Conservation (phyloP, 2,113 vertebrate genomes). For the Raja brachyura region DNA sequence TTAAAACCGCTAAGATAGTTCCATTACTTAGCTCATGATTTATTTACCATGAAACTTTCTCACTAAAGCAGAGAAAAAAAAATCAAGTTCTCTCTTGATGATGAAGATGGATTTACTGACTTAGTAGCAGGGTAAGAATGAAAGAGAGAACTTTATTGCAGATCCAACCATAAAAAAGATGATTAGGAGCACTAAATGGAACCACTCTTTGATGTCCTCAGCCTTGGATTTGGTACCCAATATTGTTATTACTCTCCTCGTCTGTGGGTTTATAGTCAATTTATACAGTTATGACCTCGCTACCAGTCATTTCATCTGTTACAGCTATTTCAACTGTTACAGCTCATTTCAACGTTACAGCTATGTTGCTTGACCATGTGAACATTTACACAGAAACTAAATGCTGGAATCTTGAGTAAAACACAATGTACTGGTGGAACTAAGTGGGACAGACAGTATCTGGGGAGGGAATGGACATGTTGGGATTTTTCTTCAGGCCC, state of each 20-base stretch:
- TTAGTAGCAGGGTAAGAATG: background rate
- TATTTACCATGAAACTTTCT: background rate
- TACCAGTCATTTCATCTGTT: background rate
- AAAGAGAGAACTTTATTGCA: background rate
- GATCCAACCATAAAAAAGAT: background rate
- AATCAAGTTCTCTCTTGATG: background rate
- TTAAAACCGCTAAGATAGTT: background rate
- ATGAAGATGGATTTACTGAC: background rate
- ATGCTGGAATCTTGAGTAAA: too few species aligned
- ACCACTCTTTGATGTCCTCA: background rate
- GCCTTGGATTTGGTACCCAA: background rate
- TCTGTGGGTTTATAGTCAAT: background rate
- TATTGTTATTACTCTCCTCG: background rate
- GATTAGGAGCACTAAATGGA: background rate
- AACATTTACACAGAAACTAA: background rate
- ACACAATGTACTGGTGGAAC: too few species aligned
- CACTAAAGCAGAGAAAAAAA: background rate
- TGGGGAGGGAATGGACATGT: too few species aligned
- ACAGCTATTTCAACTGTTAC: too few species aligned
- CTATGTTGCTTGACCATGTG: too few species aligned
- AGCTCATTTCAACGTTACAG: too few species aligned
- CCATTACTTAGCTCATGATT: background rate
- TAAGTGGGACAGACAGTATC: too few species aligned
- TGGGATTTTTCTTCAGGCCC: too few species aligned
- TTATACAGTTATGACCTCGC: background rate